Base-by-base conservation (phyloP, 2,113 vertebrate genomes). In the Ophthalmotilapia sp. region DNA sequence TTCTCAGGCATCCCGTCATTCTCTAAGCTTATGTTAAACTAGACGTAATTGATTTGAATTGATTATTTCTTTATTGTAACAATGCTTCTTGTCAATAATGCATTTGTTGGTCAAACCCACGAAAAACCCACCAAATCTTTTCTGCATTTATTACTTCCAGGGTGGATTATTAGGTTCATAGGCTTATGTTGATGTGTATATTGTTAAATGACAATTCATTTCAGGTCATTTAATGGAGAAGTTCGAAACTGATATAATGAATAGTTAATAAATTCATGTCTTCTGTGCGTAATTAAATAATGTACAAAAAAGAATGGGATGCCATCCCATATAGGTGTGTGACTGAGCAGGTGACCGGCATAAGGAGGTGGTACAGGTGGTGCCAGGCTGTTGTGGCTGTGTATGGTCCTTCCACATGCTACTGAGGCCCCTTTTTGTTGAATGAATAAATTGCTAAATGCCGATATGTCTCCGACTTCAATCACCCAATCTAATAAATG, bases 1-100 rank as follows among this genome's bases (percentile, higher is more conserved):
- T 65, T 2, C 17, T 62, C 31, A 62, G 58, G 17, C 31, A 62
- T 36, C 58, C 58, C 3, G 0, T 62, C 58, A 62, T 62, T 36
- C 10, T 65, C 31, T 38, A 65, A 38, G 31, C 60, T 65, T 65
- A 65, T n/a, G 60, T 38, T 65, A n/a, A n/a, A 65, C 31, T 65
- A 38, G 0, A 65, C 1, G 0, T n/a, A 7, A 65, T n/a, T 38
- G 31, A 5, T 65, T 38, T 65, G 31, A 65, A 65, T 65, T 3
- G 17, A 65, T 36, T 38, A 36, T 65, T 65, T 65, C 31, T n/a
- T 65, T 65, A 33, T 7, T n/a, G 10, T 38, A 38, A 38, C 31
- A 65, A n/a, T 36, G 31, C 17, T 36, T 62, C 31, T 36, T 62
- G 31, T 19, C 6, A 62, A 62, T 62, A 62, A 62, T 36, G 17